A percentile compares a stretch with the other conserved stretches of the same genome.
Evolutionary conservation across 2,113 vertebrate genomes (phyloP).

Genomic region (Sigmodon hispidus): DNA sequence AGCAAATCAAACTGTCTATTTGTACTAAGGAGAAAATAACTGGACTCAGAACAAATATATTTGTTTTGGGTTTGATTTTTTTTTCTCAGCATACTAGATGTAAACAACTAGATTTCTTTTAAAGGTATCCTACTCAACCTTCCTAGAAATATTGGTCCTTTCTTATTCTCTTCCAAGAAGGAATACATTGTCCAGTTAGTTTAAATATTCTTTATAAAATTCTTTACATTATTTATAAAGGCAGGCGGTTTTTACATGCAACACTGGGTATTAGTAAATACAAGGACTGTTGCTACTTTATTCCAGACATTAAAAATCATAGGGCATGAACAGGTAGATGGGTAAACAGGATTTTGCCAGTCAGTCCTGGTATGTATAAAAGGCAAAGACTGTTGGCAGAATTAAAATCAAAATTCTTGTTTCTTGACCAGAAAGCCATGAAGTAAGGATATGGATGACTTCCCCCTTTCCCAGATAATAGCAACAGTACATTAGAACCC

Average conservation of each 20-base stretch:
- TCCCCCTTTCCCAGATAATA: background rate
- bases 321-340: background rate
- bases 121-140: background rate
- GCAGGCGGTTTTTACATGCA: background rate
- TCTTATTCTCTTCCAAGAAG: slow-evolving; percentile 10
- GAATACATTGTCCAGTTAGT: background rate
- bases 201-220: slow-evolving; percentile 10
- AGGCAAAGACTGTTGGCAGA: background rate
- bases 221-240: background rate
- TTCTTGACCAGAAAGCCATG: slow-evolving; percentile 8
- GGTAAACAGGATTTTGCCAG: background rate
- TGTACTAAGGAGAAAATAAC: slow-evolving; percentile 28
- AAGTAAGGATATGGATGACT: background rate
- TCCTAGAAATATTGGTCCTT: slow-evolving; percentile 11
- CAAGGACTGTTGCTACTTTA: background rate
- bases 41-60: background rate
- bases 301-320: background rate
- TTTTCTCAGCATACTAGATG: background rate
- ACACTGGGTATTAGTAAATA: background rate
- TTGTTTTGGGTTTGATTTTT: background rate
- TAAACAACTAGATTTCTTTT: slow-evolving; percentile 11
- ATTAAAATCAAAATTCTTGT: background rate
- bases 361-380: background rate
- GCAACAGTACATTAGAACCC: background rate
- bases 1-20: slow-evolving; percentile 34